phyloP scores from a whole-genome alignment of 2,113 vertebrate genomes.

The Sitta europaea region DNA sequence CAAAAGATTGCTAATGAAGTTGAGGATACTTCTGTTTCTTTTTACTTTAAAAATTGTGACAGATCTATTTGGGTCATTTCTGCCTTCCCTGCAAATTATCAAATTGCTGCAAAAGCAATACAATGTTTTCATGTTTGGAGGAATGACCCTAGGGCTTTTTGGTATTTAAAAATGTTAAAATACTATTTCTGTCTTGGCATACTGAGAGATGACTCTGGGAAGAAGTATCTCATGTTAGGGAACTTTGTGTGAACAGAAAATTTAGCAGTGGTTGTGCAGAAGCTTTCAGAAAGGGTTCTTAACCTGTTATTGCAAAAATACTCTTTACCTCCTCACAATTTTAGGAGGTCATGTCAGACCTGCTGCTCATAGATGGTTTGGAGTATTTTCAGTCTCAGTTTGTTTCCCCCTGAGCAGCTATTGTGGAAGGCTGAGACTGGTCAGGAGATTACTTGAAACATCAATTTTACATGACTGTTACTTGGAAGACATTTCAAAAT shows the following conservation, averaged over 20 bases:
- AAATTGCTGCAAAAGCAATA: background rate
- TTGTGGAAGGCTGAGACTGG: background rate
- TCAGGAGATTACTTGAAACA: background rate
- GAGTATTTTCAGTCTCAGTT: background rate
- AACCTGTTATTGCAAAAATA: background rate
- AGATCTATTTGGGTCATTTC: background rate
- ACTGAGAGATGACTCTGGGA: background rate
- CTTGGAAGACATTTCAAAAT: background rate
- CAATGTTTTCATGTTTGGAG: background rate
- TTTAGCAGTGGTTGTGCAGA: background rate
- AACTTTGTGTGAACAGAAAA: background rate
- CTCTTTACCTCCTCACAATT: background rate
- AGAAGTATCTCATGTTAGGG: background rate
- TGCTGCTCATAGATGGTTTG: background rate
- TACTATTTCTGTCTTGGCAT: background rate
- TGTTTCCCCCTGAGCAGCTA: background rate
- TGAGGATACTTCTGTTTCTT: background rate
- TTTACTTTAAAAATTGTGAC: background rate
- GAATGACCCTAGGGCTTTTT: background rate
- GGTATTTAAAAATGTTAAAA: slow-evolving; percentile 16
- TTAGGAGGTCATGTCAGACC: background rate
- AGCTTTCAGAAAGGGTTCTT: background rate
- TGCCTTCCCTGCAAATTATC: background rate
- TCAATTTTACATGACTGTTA: background rate
- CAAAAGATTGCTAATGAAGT: background rate